phyloP scores from a whole-genome alignment of 2,113 vertebrate species.

The Hemiprocne comata region DNA sequence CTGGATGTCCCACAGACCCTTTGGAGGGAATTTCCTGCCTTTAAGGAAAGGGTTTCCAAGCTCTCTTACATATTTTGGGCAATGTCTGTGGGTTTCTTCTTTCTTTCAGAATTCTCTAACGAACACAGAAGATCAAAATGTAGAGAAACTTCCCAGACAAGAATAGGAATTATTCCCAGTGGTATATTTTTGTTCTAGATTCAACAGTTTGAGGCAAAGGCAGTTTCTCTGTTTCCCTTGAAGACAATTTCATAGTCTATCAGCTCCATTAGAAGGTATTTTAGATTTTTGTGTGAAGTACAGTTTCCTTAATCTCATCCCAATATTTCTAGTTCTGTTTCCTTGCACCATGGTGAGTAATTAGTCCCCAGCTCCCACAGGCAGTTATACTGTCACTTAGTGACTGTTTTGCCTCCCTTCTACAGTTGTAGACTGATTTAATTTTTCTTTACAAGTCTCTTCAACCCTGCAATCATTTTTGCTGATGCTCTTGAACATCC shows the following conservation, averaged over 20 bases:
- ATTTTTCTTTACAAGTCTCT: neutral
- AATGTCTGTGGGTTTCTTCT: neutral
- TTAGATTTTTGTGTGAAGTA: constrained; percentile 7
- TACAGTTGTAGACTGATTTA: neutral
- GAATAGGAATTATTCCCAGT: constrained; percentile 19
- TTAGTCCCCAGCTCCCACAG: neutral
- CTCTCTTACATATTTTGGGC: neutral
- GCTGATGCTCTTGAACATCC: neutral
- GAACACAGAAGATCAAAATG: neutral
- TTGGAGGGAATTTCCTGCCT: neutral
- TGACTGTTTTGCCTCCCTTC: neutral
- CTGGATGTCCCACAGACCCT: neutral
- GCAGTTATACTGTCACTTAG: constrained; percentile 19
- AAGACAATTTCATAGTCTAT: constrained; percentile 5
- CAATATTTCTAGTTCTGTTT: constrained; percentile 8
- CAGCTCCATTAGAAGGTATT: neutral
- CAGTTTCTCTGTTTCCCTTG: neutral
- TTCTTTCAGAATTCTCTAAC: constrained; percentile 22
- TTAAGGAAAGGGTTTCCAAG: constrained; percentile 24
- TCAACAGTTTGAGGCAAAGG: constrained; percentile 42
- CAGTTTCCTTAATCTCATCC: neutral
- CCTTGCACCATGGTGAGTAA: constrained; percentile 3
- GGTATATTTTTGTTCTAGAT: constrained; percentile 14
- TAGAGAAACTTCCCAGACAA: constrained; percentile 2
- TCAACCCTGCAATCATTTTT: neutral